phyloP scores from a whole-genome alignment of 2,113 vertebrate genomes.

The Muntiacus muntjak region DNA sequence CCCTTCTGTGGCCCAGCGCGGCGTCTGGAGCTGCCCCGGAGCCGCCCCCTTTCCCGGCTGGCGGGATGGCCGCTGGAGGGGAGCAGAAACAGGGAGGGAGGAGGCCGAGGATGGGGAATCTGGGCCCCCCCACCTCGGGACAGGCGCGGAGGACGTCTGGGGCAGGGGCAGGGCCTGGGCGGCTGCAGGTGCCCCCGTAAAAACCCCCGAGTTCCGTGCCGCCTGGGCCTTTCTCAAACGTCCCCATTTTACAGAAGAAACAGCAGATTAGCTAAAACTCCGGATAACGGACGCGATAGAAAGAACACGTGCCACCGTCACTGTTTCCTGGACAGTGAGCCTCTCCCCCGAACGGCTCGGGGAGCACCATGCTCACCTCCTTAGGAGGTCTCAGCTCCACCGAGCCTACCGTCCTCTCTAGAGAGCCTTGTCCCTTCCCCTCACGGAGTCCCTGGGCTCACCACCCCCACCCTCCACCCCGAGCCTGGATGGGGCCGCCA shows the following conservation, averaged over 20 bases:
- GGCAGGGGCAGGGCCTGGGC: neutral
- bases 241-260: neutral
- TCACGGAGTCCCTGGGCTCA: neutral
- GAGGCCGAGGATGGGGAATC: neutral
- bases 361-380: neutral
- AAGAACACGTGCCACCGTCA: neutral
- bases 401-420: neutral
- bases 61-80: neutral
- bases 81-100: too few species aligned
- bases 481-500: neutral
- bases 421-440: neutral
- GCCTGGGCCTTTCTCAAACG: neutral
- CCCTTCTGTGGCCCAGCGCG: rapidly evolving
- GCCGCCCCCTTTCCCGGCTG: rapidly evolving
- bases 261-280: neutral
- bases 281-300: neutral
- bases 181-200: rapidly evolving
- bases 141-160: neutral
- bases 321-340: neutral
- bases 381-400: neutral
- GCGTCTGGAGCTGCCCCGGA: rapidly evolving
- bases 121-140: neutral
- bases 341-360: neutral
- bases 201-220: neutral
- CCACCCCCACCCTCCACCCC: neutral